Percentiles rank a stretch among this genome's conserved stretches.
Conservation (phyloP, 2,797 vertebrate genomes). For the Notolabrus celidotus region DNA sequence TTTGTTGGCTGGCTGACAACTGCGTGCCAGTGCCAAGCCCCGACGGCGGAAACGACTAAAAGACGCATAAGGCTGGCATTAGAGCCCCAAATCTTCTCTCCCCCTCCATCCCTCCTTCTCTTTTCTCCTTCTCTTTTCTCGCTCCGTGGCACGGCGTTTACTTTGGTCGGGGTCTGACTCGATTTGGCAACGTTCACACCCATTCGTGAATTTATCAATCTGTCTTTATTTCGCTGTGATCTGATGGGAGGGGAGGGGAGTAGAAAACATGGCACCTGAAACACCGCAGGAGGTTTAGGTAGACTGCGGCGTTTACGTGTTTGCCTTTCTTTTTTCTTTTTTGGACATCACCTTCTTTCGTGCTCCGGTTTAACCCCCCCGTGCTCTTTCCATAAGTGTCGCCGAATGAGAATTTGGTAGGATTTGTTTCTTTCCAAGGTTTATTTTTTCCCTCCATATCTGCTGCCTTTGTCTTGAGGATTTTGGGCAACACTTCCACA, state of each 20-base stretch:
- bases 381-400: slow-evolving; percentile 20
- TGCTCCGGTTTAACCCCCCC: slow-evolving; percentile 39
- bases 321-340: slow-evolving; percentile 12
- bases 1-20: slow-evolving; percentile 92
- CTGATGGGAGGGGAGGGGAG: slow-evolving; percentile 2
- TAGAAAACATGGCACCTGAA: slow-evolving; percentile 65
- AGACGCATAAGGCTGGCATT: slow-evolving; percentile 94
- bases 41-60: slow-evolving; percentile 95
- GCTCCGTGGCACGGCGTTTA: slow-evolving; percentile 62
- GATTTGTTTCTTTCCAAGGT: slow-evolving; percentile 55
- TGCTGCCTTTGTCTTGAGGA: slow-evolving; percentile 78
- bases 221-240: slow-evolving; percentile 67
- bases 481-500: slow-evolving; percentile 78
- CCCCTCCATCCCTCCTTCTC: slow-evolving; percentile 53
- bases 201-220: slow-evolving; percentile 67
- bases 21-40: slow-evolving; percentile 93
- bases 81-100: slow-evolving; percentile 88
- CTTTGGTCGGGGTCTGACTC: slow-evolving; percentile 73
- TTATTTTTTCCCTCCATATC: slow-evolving; percentile 60
- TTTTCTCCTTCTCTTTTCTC: slow-evolving; percentile 59
- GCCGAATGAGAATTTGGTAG: slow-evolving; percentile 49
- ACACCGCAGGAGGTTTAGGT: slow-evolving; percentile 44
- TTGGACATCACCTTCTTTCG: slow-evolving; percentile 31
- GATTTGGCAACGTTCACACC: slow-evolving; percentile 65
- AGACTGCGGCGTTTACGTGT: slow-evolving; percentile 13